Evolutionary conservation across 2,888 invertebrate species (phyloP).

Genomic region (Xestia rhomboidea): DNA sequence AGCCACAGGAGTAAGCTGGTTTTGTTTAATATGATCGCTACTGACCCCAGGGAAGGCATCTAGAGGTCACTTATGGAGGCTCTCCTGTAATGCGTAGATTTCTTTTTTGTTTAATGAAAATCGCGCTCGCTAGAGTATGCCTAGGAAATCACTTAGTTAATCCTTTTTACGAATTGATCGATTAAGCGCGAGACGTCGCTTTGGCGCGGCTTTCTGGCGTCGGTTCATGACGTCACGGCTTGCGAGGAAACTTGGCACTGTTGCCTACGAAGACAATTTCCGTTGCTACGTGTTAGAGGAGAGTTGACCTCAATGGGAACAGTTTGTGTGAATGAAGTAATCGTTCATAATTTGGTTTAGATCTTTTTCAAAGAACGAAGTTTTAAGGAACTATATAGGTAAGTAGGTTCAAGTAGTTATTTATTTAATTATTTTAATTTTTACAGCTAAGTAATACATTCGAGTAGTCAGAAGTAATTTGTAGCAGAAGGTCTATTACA

Average conservation of each 20-base stretch:
- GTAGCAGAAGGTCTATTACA: no score
- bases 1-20: no score
- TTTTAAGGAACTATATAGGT: background rate
- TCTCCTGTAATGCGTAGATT: background rate
- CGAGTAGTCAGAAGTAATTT: no score
- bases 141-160: conserved; percentile 7
- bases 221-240: conserved; percentile 52
- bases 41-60: background rate
- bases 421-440: no score
- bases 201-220: conserved; percentile 56
- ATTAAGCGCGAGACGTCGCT: conserved; percentile 41
- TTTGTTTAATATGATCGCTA: background rate
- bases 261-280: conserved; percentile 21
- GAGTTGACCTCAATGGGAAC: background rate
- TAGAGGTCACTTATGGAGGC: background rate
- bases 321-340: background rate
- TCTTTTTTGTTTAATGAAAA: background rate
- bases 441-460: no score
- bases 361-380: background rate
- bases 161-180: conserved; percentile 47
- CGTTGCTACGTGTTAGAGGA: conserved; percentile 1
- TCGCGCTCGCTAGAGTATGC: background rate
- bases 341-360: background rate
- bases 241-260: conserved; percentile 1
- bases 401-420: no score